Percentiles rank a stretch among this genome's conserved stretches.
These are phyloP conservation scores for Astatotilapia flaviijosephi DNA, from an alignment of 2,113 vertebrate species.

Conservation along the genomic window DNA sequence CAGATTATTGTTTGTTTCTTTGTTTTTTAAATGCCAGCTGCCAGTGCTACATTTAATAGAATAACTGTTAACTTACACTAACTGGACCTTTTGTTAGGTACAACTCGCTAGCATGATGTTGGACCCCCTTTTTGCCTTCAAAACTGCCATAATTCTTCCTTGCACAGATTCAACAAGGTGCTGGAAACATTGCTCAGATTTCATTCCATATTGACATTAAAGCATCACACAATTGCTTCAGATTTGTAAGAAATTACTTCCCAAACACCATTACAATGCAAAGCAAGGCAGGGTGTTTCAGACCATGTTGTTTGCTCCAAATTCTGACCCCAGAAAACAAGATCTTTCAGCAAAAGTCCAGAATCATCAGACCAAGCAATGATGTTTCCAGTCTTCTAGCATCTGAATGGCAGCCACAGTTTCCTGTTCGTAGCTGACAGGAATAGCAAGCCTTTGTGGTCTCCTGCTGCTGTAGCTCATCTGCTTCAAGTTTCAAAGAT, in stretches of 20 bases:
- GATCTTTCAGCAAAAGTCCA: neutral
- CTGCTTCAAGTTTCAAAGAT: neutral
- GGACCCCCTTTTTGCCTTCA: neutral
- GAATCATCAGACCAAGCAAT: neutral
- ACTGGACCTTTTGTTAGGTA: neutral
- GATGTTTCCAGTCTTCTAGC: neutral
- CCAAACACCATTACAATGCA: neutral
- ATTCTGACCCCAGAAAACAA: neutral
- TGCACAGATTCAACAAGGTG: neutral
- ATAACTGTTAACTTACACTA: neutral
- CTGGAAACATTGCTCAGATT: neutral
- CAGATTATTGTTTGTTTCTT: neutral
- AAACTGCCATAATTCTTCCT: neutral
- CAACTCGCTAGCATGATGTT: neutral
- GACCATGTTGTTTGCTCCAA: neutral
- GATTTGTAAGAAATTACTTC: neutral
- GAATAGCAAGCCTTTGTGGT: neutral
- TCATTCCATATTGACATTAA: neutral
- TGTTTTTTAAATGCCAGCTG: neutral
- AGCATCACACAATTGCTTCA: neutral
- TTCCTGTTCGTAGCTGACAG: neutral
- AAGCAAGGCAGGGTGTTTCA: neutral
- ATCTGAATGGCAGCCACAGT: neutral
- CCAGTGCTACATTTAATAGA: neutral
- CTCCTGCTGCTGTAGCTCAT: neutral